A percentile compares a stretch with the other conserved stretches of the same genome.
Evolutionary conservation across 2,888 invertebrate species (phyloP).

Genomic region (Hypselothyrea guttata): DNA sequence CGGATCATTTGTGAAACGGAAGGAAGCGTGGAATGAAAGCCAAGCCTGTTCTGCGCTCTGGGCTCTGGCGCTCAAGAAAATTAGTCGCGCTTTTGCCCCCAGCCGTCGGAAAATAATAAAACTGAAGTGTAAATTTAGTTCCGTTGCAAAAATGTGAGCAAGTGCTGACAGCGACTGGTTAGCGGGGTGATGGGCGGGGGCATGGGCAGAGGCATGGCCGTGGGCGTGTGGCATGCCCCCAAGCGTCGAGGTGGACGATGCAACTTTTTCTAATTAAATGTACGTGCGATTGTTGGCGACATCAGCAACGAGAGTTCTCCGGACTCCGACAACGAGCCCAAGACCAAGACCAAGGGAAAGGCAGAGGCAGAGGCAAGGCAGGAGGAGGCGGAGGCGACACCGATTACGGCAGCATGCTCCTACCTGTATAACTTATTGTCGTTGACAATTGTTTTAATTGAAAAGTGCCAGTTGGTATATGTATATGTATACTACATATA

Average conservation of each 20-base stretch:
- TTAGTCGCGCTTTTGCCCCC: constrained; percentile 66
- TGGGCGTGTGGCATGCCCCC: constrained; percentile 12
- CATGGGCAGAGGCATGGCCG: constrained; percentile 5
- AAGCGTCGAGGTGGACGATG: constrained; percentile 40
- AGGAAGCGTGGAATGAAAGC: constrained; percentile 23
- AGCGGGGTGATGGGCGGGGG: not conserved
- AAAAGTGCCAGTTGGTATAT: constrained; percentile 41
- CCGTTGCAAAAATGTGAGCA: constrained; percentile 61
- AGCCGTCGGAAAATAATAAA: constrained; percentile 72
- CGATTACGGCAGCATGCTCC: constrained; percentile 37
- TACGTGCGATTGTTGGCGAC: constrained; percentile 70
- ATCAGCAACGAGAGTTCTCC: constrained; percentile 29
- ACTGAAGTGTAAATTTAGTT: constrained; percentile 74
- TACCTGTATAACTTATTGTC: constrained; percentile 65
- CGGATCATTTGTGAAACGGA: constrained; percentile 34
- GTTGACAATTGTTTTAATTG: constrained; percentile 76
- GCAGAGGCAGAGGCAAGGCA: not conserved
- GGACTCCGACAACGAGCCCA: constrained; percentile 3
- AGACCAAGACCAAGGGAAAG: not conserved
- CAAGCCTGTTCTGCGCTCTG: constrained; percentile 3
- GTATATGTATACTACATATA: not conserved
- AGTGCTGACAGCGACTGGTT: constrained; percentile 49
- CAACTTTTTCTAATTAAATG: constrained; percentile 76
- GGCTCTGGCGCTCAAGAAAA: constrained; percentile 53
- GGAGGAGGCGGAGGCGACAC: not conserved